phyloP scores from a whole-genome alignment of 2,113 vertebrate genomes.

The Phyllostomus hastatus region DNA sequence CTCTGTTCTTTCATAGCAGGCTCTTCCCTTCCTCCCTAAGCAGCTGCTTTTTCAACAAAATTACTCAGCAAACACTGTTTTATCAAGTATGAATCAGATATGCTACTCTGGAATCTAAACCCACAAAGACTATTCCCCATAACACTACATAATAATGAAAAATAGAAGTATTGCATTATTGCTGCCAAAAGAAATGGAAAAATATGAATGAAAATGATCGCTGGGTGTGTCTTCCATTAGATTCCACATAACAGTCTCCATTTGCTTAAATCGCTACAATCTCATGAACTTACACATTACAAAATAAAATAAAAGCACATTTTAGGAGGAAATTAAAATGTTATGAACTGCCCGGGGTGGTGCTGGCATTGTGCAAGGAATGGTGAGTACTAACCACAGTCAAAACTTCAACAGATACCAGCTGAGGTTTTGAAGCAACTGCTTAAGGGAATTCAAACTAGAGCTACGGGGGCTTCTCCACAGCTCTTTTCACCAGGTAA shows the following conservation, averaged over 20 bases:
- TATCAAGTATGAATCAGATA: constrained; percentile 72
- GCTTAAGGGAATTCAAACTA: neutral
- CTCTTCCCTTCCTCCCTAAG: constrained; percentile 66
- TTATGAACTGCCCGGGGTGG: neutral
- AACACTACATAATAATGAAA: constrained; percentile 65
- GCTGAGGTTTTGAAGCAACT: neutral
- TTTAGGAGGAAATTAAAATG: constrained; percentile 53
- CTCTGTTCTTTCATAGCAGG: constrained; percentile 70
- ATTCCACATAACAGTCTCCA: constrained; percentile 30
- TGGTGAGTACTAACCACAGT: constrained; percentile 1
- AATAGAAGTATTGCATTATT: constrained; percentile 60
- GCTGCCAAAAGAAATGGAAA: constrained; percentile 69
- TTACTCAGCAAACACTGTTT: constrained; percentile 58
- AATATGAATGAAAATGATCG: constrained; percentile 62
- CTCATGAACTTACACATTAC: constrained; percentile 18
- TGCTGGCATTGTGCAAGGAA: constrained; percentile 3
- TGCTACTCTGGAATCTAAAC: constrained; percentile 68
- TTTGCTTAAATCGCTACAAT: constrained; percentile 44
- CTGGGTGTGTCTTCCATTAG: constrained; percentile 53
- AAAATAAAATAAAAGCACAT: constrained; percentile 39
- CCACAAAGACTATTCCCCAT: constrained; percentile 64
- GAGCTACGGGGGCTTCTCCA: neutral
- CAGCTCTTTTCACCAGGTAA: neutral
- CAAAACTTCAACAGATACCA: neutral
- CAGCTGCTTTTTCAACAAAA: constrained; percentile 57